phyloP scores from a whole-genome alignment of 2,797 vertebrate genomes.

The Mareca penelope region DNA sequence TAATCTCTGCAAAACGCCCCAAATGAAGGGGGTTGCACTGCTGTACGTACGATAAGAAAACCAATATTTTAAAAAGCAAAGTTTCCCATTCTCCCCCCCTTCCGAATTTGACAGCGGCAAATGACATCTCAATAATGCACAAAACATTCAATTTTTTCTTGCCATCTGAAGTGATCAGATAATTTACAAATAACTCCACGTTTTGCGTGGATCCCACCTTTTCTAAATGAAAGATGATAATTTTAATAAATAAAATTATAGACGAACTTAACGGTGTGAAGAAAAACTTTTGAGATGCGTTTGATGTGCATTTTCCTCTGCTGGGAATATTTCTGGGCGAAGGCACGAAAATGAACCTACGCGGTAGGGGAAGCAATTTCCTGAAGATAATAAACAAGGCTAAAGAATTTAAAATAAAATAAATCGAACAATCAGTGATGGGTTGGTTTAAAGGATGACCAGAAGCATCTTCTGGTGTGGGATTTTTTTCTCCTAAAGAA shows the following conservation, averaged over 20 bases:
- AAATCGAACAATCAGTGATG: not conserved
- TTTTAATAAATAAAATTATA: not conserved
- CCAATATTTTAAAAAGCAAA: not conserved
- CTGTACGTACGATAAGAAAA: not conserved
- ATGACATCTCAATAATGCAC: slow-evolving; percentile 61
- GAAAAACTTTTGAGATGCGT: not conserved
- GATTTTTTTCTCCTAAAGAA: not conserved
- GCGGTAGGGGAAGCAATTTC: not conserved
- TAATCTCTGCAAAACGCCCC: not conserved
- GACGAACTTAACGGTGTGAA: not conserved
- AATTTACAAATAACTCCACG: slow-evolving; percentile 48
- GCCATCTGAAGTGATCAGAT: slow-evolving; percentile 29
- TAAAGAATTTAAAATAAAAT: not conserved
- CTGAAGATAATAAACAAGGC: not conserved
- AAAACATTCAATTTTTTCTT: not conserved
- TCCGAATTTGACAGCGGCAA: not conserved
- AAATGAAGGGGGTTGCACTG: not conserved
- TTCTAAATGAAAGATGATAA: not conserved
- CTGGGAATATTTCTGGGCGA: not conserved
- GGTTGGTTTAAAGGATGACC: not conserved
- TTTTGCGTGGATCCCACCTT: slow-evolving; percentile 12
- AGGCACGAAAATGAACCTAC: not conserved
- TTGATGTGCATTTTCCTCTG: not conserved
- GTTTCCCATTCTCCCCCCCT: not conserved
- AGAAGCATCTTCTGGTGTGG: not conserved